Conservation (phyloP, 2,797 vertebrate species). For the Eulemur rubriventer region DNA sequence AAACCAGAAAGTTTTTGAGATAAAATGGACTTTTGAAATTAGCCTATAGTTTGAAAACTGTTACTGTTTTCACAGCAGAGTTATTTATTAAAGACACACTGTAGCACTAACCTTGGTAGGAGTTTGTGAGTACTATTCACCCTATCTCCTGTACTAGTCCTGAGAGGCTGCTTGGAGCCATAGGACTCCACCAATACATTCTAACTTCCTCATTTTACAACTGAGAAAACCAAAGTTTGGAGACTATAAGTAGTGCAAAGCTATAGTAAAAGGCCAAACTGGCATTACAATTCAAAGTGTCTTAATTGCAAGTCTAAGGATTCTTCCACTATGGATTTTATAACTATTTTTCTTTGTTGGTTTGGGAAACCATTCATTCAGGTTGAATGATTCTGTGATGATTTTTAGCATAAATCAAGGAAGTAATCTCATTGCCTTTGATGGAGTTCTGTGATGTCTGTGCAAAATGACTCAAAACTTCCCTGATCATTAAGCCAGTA, state of each 20-base stretch:
- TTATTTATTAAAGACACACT: background rate
- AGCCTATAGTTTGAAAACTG: background rate
- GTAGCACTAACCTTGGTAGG: too few relatives aligned
- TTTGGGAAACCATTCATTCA: background rate
- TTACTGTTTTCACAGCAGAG: background rate
- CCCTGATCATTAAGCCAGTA: background rate
- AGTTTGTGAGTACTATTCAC: background rate
- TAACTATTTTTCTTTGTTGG: background rate
- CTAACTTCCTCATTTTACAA: background rate
- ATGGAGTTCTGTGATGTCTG: background rate
- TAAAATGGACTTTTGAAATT: background rate
- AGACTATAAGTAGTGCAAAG: background rate
- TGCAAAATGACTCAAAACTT: background rate
- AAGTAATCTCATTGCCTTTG: background rate
- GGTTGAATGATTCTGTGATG: background rate
- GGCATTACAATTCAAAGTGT: background rate
- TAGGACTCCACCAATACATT: background rate
- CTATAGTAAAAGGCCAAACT: background rate
- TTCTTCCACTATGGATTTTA: background rate
- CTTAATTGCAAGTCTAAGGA: background rate
- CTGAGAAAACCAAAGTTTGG: background rate
- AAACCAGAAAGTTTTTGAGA: background rate
- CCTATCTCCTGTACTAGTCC: background rate
- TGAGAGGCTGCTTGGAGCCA: background rate
- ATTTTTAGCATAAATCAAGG: background rate